phyloP scores from a whole-genome alignment of 2,888 invertebrate genomes.

The Microplitis manilae region DNA sequence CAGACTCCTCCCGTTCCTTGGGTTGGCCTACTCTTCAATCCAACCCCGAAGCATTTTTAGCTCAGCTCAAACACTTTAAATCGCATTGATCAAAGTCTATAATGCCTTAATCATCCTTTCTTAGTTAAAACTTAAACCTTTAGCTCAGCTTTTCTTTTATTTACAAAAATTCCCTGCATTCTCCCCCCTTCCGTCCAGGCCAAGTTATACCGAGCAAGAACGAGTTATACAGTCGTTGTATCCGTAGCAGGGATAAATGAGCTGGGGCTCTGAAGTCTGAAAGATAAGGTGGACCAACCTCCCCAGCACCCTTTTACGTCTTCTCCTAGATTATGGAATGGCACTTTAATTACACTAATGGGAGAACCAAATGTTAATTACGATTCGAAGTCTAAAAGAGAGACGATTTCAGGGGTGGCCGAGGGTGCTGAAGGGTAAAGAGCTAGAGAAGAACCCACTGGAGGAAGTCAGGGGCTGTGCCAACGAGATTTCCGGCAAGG shows the following conservation, averaged over 20 bases:
- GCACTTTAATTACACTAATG: slow-evolving; percentile 86
- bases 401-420: slow-evolving; percentile 53
- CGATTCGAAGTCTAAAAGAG: slow-evolving; percentile 79
- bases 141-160: slow-evolving; percentile 25
- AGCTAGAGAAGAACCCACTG: slow-evolving; percentile 36
- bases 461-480: slow-evolving; percentile 36
- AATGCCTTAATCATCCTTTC: slow-evolving; percentile 60
- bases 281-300: slow-evolving; percentile 69
- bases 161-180: slow-evolving; percentile 42
- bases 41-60: too few species aligned
- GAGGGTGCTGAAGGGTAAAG: slow-evolving; percentile 53
- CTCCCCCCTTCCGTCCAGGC: slow-evolving; percentile 47
- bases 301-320: slow-evolving; percentile 47
- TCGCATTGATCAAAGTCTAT: slow-evolving; percentile 47
- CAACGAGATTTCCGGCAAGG: slow-evolving; percentile 59
- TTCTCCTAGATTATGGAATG: slow-evolving; percentile 77
- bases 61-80: too few species aligned
- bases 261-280: slow-evolving; percentile 68
- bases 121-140: slow-evolving; percentile 8
- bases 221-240: slow-evolving; percentile 45
- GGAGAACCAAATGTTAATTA: slow-evolving; percentile 84
- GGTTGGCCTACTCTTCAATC: background rate
- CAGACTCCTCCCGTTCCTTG: too few species aligned
- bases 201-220: slow-evolving; percentile 13
- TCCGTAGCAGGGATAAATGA: slow-evolving; percentile 36